Percentiles rank a stretch among this genome's conserved stretches.
These are phyloP conservation scores for Paedocypris sp. DNA, from an alignment of 2,113 vertebrate species.

Conservation along the genomic window DNA sequence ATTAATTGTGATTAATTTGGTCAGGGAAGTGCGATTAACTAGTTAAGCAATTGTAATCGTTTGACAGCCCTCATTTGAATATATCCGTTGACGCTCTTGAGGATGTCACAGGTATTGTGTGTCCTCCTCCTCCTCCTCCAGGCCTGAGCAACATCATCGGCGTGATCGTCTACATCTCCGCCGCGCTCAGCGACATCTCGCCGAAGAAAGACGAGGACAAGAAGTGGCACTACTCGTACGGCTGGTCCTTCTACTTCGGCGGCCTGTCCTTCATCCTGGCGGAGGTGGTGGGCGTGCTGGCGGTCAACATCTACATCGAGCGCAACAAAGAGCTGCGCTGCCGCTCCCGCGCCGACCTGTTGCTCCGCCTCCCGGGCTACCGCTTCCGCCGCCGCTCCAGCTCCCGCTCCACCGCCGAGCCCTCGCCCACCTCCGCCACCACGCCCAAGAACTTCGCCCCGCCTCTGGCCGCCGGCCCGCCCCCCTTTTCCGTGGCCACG, in stretches of 20 bases:
- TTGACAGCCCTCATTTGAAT: too few relatives aligned
- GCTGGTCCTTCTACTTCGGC: constrained; percentile 91
- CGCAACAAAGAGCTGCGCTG: constrained; percentile 84
- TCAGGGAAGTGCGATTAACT: too few relatives aligned
- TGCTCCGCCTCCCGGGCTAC: constrained; percentile 80
- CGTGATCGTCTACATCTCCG: constrained; percentile 89
- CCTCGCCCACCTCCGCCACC: constrained; percentile 53
- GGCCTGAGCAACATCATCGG: constrained; percentile 94
- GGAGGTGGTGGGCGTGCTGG: constrained; percentile 85
- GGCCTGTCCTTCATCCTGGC: constrained; percentile 89
- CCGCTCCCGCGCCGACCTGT: constrained; percentile 76
- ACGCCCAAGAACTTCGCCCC: constrained; percentile 62
- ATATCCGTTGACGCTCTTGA: neutral
- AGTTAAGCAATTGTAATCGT: too few relatives aligned
- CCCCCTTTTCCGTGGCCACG: constrained; percentile 64
- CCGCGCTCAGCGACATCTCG: constrained; percentile 82
- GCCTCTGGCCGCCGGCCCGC: constrained; percentile 50
- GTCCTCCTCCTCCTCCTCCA: constrained; percentile 36
- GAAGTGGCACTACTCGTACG: constrained; percentile 88
- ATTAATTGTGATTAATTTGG: too few relatives aligned
- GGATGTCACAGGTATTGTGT: too few relatives aligned
- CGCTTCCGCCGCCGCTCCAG: constrained; percentile 76
- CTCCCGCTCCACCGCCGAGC: constrained; percentile 74
- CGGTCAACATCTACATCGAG: constrained; percentile 88
- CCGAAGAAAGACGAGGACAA: constrained; percentile 83